Percentiles rank a stretch among this genome's conserved stretches.
Evolutionary conservation across 2,888 invertebrate genomes (phyloP).

Genomic region (Phragmatobia fuliginosa): DNA sequence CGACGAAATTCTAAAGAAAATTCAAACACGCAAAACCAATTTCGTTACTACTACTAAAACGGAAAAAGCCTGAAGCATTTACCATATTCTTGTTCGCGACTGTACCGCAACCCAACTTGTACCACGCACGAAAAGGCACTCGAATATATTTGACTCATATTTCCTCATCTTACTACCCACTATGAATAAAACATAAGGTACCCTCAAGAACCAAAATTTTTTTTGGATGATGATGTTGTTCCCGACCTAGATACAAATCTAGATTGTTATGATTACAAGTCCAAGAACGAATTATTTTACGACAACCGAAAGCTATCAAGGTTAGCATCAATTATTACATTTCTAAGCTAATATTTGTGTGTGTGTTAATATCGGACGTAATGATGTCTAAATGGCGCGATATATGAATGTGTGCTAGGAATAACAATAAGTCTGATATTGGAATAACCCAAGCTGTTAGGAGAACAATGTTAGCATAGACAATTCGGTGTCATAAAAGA

Average conservation of each 20-base stretch:
- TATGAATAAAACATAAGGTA: slow-evolving; percentile 71
- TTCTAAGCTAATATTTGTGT: slow-evolving; percentile 20
- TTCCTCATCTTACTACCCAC: slow-evolving; percentile 60
- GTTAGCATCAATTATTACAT: slow-evolving; percentile 20
- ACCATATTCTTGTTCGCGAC: slow-evolving; percentile 17
- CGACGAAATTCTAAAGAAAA: neutral
- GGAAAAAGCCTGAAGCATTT: neutral
- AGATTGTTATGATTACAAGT: slow-evolving; percentile 45
- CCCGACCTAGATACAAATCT: slow-evolving; percentile 56
- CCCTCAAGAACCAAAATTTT: slow-evolving; percentile 54
- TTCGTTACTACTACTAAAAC: neutral
- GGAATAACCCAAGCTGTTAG: slow-evolving; percentile 12
- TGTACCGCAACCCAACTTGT: slow-evolving; percentile 46
- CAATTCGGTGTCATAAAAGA: slow-evolving; percentile 8
- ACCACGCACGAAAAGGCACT: slow-evolving; percentile 58
- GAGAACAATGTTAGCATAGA: slow-evolving; percentile 9
- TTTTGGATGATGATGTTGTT: slow-evolving; percentile 59
- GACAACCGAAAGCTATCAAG: slow-evolving; percentile 13
- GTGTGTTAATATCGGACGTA: slow-evolving; percentile 27
- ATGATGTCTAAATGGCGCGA: slow-evolving; percentile 27
- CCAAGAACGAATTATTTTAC: slow-evolving; percentile 18
- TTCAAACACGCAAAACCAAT: neutral
- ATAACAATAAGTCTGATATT: slow-evolving; percentile 17
- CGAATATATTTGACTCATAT: slow-evolving; percentile 58
- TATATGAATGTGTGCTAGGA: slow-evolving; percentile 24